Evolutionary conservation across 2,113 vertebrate genomes (phyloP), one percentile per base, ranked within the genome.

Genomic region (Silurus asotus): DNA sequence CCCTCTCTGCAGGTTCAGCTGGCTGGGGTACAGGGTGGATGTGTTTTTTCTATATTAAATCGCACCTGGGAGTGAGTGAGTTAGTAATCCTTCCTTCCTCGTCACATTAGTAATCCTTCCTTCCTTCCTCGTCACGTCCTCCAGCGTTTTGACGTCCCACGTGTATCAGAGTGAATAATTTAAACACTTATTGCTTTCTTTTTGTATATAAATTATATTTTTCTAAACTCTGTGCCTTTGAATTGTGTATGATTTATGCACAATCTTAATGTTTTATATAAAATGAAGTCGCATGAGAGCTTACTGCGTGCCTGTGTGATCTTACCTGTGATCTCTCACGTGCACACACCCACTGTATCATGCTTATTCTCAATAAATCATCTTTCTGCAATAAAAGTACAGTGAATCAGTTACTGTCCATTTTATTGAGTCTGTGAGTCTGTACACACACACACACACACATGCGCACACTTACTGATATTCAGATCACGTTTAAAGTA

Each of bases 91-190:
- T 37, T 37, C 4, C 5, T 8, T 51, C 7, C 5, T 8, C 23
- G 3, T 8, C 3, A 2, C 37, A 2, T 37, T 37, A 37, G 37
- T 37, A 37, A 37, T 37, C 37, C 37, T 37, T 37, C 37, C 37
- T 14, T 13, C 25, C 65, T 14, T 7, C 2, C 3, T 48, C 37
- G 37, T 37, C 37, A 37, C 37, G 8, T 53, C 13, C 51, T 8
- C 51, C 25, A 14, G 19, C 61, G 93, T 96, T 93, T 94, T 94
- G 95, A 95, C 95, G 96, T 96, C 94, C 94, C 95, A 95, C 91
- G 92, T 92, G 92, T 94, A 95, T 96, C 94, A 95, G 92, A 91
- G 94, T 94, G 95, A 96, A 94, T 94, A 92, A 88, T 84, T 86
- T 83, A 78, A 85, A 90, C 69, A 17, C 81, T 65, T 85, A 87